These are phyloP conservation scores for Lycaena phlaeas DNA, from an alignment of 2,888 invertebrate species.

Conservation along the genomic window DNA sequence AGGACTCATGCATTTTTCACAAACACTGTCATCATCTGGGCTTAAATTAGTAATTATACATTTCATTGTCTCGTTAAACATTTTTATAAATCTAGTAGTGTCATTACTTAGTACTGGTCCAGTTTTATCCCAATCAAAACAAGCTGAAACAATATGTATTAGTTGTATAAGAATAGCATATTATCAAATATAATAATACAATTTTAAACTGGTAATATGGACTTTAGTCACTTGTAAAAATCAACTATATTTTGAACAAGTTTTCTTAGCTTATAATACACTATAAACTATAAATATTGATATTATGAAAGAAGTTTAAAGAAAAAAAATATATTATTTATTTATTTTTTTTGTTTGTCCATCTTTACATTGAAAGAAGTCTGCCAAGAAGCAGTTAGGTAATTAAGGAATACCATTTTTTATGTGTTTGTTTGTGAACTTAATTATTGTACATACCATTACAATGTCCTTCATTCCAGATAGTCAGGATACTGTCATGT, in stretches of 20 bases:
- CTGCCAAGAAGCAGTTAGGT: conserved; percentile 1
- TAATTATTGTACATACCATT: conserved; percentile 53
- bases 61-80: conserved; percentile 49
- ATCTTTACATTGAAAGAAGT: no score
- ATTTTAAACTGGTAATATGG: no score
- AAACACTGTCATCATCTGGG: conserved; percentile 43
- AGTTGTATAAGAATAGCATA: no score
- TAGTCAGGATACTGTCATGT: conserved; percentile 62
- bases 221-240: no score
- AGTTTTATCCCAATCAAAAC: conserved; percentile 62
- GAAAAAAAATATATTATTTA: no score
- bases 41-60: conserved; percentile 49
- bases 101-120: conserved; percentile 58
- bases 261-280: no score
- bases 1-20: conserved; percentile 65
- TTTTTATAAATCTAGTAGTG: conserved; percentile 58
- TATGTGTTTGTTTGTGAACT: not conserved
- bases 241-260: no score
- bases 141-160: conserved; percentile 49
- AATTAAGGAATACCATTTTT: no score
- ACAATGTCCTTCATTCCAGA: conserved; percentile 77
- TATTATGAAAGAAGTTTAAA: no score
- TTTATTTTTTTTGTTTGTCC: no score
- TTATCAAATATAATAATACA: not conserved
- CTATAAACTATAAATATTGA: no score